Conservation (phyloP, 2,797 vertebrate species). For the Thunnus albacares region DNA sequence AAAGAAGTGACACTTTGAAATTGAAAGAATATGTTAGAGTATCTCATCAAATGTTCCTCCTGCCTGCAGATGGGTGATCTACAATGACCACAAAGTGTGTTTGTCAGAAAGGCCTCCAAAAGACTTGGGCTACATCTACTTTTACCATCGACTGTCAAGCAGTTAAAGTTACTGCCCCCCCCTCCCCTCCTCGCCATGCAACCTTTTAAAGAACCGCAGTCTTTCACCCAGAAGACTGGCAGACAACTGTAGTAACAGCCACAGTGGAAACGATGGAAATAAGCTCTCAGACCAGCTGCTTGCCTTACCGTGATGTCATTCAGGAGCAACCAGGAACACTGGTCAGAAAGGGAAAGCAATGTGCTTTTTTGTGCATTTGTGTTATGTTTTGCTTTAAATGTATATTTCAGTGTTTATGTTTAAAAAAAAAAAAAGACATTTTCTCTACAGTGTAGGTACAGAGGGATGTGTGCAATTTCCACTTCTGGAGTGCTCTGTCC, state of each 20-base stretch:
- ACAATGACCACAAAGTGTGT: constrained; percentile 98
- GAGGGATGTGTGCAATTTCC: constrained; percentile 83
- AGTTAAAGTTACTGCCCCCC: constrained; percentile 82
- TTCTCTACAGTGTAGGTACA: constrained; percentile 59
- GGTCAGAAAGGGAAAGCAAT: constrained; percentile 73
- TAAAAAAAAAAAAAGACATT: constrained; percentile 13
- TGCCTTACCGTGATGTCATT: constrained; percentile 66
- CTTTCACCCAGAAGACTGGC: constrained; percentile 80
- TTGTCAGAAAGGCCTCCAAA: constrained; percentile 97
- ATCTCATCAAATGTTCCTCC: not conserved
- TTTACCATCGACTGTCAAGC: constrained; percentile 95
- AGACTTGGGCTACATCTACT: constrained; percentile 99
- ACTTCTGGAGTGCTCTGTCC: constrained; percentile 65
- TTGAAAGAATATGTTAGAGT: not conserved
- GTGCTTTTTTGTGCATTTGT: constrained; percentile 76
- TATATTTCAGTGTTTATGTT: constrained; percentile 69
- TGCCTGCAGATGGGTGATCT: constrained; percentile 95
- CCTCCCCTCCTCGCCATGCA: constrained; percentile 23
- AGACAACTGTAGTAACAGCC: constrained; percentile 67
- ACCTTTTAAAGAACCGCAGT: constrained; percentile 84
- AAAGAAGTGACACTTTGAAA: constrained; percentile 5
- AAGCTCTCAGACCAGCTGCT: constrained; percentile 79
- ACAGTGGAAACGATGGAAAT: constrained; percentile 74
- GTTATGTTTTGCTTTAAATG: constrained; percentile 72
- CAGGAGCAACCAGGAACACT: constrained; percentile 67